Percentiles rank a stretch among this genome's conserved stretches.
Conservation (phyloP, 2,797 vertebrate genomes). For the Sandelia bainsii region DNA sequence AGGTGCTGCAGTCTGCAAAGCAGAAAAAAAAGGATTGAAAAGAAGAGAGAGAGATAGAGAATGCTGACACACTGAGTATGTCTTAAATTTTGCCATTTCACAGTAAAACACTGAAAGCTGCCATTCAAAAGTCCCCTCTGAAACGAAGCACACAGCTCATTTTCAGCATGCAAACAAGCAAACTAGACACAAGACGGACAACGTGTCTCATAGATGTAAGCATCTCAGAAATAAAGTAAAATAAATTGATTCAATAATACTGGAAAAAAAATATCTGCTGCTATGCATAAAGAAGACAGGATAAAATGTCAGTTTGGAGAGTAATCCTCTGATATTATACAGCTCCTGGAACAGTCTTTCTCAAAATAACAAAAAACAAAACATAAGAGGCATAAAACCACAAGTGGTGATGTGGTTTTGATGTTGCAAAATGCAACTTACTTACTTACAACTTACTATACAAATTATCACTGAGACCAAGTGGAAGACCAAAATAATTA, state of each 20-base stretch:
- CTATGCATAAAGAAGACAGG: background rate
- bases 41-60: conserved; percentile 35
- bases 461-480: too few species aligned
- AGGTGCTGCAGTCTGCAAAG: conserved; percentile 68
- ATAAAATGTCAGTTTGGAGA: background rate
- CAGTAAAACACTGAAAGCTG: background rate
- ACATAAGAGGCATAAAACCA: background rate
- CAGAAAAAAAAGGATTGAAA: conserved; percentile 52
- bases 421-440: background rate
- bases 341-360: background rate
- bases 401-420: background rate
- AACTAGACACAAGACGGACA: conserved; percentile 12
- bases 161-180: conserved; percentile 55
- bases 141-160: conserved; percentile 56
- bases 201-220: conserved; percentile 6
- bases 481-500: conserved; percentile 3
- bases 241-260: background rate
- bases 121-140: conserved; percentile 51
- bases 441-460: too few species aligned
- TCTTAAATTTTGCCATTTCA: conserved; percentile 8
- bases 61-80: conserved; percentile 1
- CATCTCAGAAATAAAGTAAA: background rate
- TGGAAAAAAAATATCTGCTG: background rate
- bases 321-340: background rate
- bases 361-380: too few species aligned